phyloP scores from a whole-genome alignment of 2,888 invertebrate genomes.

The Scaptodrosophila latifasciaeformis region DNA sequence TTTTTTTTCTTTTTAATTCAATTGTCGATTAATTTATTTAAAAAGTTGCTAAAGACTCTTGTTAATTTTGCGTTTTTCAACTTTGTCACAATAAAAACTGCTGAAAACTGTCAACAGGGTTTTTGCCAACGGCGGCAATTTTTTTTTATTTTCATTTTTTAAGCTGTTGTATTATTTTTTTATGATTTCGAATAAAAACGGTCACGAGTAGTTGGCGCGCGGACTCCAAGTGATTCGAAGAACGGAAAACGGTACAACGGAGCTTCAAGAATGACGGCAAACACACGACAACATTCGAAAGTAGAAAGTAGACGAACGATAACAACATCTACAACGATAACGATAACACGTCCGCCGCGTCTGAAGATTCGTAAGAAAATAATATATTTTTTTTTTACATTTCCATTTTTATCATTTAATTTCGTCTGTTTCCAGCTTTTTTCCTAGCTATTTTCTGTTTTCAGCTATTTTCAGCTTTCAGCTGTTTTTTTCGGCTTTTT shows the following conservation, averaged over 20 bases:
- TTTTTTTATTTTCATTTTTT: slow-evolving; percentile 9
- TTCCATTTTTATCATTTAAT: too few relatives aligned
- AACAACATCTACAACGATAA: too few relatives aligned
- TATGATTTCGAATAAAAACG: slow-evolving; percentile 8
- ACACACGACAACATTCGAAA: slow-evolving; percentile 48
- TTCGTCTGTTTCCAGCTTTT: too few relatives aligned
- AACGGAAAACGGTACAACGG: slow-evolving; percentile 41
- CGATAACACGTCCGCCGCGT: too few relatives aligned
- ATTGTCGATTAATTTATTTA: slow-evolving; percentile 1
- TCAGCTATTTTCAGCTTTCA: too few relatives aligned
- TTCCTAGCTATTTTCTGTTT: too few relatives aligned
- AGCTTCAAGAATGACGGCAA: slow-evolving; percentile 61
- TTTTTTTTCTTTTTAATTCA: too few relatives aligned
- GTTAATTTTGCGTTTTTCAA: not conserved
- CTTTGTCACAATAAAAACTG: slow-evolving; percentile 14
- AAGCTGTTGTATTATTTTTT: slow-evolving; percentile 9
- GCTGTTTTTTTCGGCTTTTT: too few relatives aligned
- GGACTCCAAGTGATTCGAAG: slow-evolving; percentile 41
- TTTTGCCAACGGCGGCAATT: too few relatives aligned
- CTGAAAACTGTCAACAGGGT: not conserved
- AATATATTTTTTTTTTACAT: too few relatives aligned
- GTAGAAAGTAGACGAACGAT: too few relatives aligned
- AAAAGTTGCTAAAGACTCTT: not conserved
- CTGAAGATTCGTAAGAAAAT: too few relatives aligned
- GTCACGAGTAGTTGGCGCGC: slow-evolving; percentile 29